Conservation (phyloP, 2,888 invertebrate genomes). For the Crepidodera aurea region DNA sequence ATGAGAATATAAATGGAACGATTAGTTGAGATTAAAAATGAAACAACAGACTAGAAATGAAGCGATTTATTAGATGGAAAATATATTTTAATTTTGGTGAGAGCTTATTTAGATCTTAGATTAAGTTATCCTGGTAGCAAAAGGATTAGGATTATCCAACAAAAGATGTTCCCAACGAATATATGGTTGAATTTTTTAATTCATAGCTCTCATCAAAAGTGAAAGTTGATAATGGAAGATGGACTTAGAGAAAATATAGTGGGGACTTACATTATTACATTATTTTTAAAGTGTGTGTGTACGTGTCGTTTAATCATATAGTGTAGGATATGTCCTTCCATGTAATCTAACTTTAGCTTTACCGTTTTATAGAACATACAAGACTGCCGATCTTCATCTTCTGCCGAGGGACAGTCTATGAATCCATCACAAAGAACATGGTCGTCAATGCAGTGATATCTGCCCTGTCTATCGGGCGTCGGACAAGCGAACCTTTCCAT, state of each 20-base stretch:
- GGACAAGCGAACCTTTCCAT: conserved; percentile 96
- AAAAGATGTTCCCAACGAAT: too few relatives aligned
- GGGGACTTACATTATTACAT: conserved; percentile 3
- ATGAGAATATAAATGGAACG: too few relatives aligned
- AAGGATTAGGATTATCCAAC: too few relatives aligned
- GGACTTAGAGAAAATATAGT: too few relatives aligned
- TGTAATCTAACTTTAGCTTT: conserved; percentile 48
- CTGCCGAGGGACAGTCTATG: conserved; percentile 91
- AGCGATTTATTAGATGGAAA: too few relatives aligned
- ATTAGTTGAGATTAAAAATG: too few relatives aligned
- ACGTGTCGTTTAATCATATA: conserved; percentile 13
- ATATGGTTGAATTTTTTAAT: too few relatives aligned
- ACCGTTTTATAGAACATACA: conserved; percentile 99
- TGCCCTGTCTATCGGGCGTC: conserved; percentile 87
- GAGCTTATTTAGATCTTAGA: too few relatives aligned
- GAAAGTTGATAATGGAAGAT: background rate
- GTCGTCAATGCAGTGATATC: conserved; percentile 95
- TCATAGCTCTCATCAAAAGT: background rate
- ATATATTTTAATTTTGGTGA: too few relatives aligned
- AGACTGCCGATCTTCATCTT: conserved; percentile 91
- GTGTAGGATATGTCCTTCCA: conserved; percentile 11
- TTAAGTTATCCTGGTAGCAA: too few relatives aligned
- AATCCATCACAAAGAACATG: conserved; percentile 94
- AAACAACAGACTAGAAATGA: too few relatives aligned
- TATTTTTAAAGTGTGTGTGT: conserved; percentile 12